Evolutionary conservation across 2,888 invertebrate species (phyloP), one percentile per base, ranked within the genome.

Genomic region (Schrankia costaestrigalis): DNA sequence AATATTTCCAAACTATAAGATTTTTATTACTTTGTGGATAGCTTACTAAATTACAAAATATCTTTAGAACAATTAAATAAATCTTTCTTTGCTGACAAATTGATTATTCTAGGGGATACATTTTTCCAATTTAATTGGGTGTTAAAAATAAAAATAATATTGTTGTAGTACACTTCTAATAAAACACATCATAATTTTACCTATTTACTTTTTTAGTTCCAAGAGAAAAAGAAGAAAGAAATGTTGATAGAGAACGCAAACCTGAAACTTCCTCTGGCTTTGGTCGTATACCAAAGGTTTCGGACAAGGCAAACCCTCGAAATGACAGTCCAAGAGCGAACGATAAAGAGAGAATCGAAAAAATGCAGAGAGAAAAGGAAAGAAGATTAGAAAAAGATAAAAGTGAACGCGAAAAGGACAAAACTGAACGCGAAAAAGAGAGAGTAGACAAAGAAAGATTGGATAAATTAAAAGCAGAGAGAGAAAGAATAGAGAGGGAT

Each of bases 231-330:
- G 25, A 25, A 37, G 69, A 71, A n/a, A 72, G 48, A 45, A 55
- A 63, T 10, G 18, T 8, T 38, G 82, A 81, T 30, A 76, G 39
- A 48, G 84, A 81, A 41, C 72, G 49, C 40, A 83, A 71, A 63
- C 56, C 71, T 8, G 83, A 81, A 46, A 42, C 64, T 10, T 37
- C 17, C 3, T 0, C 56, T 35, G 70, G 72, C 5, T 76, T 84
- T 44, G 79, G 75, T 2, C 70, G 89, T 38, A 91, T 90, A 56
- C 90, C 91, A 21, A 91, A 91, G 73, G 42, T 90, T 2, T 69
- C 76, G 29, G 82, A 79, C 15, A 86, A 71, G 64, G 50, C 63
- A 15, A 66, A 50, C 21, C 62, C 49, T 9, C 78, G 65, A 49
- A 70, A 57, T 48, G 69, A 76, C 22, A 67, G 60, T 33, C 63